These are phyloP conservation scores for Agriopis aurantiaria DNA, from an alignment of 2,888 invertebrate species.

Conservation along the genomic window DNA sequence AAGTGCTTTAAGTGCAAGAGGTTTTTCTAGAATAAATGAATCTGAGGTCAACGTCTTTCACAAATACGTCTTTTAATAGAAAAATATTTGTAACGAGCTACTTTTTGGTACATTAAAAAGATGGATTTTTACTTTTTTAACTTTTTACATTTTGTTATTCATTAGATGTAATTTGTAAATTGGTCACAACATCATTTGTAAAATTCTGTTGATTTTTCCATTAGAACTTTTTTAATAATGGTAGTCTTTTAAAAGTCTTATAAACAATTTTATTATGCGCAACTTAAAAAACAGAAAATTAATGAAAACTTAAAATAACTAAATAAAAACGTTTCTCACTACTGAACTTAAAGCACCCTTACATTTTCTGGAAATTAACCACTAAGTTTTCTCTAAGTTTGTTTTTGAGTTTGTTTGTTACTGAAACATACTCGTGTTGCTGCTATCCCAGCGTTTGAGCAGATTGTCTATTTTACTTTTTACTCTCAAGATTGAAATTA, in stretches of 20 bases:
- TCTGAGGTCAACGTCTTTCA: not conserved
- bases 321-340: not conserved
- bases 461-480: not conserved
- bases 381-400: too few relatives aligned
- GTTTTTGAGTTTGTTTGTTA: too few relatives aligned
- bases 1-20: not conserved
- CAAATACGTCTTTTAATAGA: constrained; percentile 7
- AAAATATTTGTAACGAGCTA: not conserved
- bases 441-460: too few relatives aligned
- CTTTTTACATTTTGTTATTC: not conserved
- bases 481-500: not conserved
- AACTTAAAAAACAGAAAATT: too few relatives aligned
- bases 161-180: constrained; percentile 1
- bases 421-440: too few relatives aligned
- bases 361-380: too few relatives aligned
- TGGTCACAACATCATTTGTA: not conserved
- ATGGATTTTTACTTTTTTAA: not conserved
- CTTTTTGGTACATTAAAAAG: constrained; percentile 9
- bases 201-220: not conserved
- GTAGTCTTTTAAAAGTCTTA: not conserved
- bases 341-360: not conserved
- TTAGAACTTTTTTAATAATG: not conserved
- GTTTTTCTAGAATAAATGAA: not conserved
- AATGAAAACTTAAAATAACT: too few relatives aligned
- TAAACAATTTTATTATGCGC: too few relatives aligned